phyloP scores from a whole-genome alignment of 2,113 vertebrate species.

The Chionomys nivalis region DNA sequence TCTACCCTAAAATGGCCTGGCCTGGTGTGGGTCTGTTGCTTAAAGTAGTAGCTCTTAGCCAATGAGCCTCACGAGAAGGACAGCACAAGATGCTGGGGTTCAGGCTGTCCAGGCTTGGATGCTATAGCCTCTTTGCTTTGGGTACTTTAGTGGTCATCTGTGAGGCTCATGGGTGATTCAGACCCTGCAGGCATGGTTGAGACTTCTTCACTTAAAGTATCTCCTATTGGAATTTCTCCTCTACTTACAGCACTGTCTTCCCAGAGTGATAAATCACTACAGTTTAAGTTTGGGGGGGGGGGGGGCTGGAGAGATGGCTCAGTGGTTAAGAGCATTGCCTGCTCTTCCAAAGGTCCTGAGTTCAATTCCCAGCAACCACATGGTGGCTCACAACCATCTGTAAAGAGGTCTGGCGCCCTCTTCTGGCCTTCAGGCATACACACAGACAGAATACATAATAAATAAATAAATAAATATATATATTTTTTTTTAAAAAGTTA shows the following conservation, averaged over 20 bases:
- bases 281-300: too few relatives aligned
- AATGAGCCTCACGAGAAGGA: background rate
- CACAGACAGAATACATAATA: too few relatives aligned
- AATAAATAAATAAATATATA: too few relatives aligned
- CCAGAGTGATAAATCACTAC: constrained; percentile 46
- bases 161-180: background rate
- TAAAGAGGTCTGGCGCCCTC: too few relatives aligned
- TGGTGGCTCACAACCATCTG: too few relatives aligned
- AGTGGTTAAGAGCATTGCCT: too few relatives aligned
- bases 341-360: too few relatives aligned
- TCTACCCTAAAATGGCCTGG: background rate
- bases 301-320: too few relatives aligned
- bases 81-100: background rate
- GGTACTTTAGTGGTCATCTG: too few relatives aligned
- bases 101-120: background rate
- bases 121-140: background rate
- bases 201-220: background rate
- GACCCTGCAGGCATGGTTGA: background rate
- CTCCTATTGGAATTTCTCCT: background rate
- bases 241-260: constrained; percentile 7
- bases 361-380: too few relatives aligned
- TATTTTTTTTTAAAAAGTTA: too few relatives aligned
- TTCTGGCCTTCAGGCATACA: too few relatives aligned
- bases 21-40: background rate
- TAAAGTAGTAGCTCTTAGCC: background rate